Evolutionary conservation across 2,113 vertebrate genomes (phyloP), one percentile per base, ranked within the genome.

Genomic region (Nothobranchius furzeri): DNA sequence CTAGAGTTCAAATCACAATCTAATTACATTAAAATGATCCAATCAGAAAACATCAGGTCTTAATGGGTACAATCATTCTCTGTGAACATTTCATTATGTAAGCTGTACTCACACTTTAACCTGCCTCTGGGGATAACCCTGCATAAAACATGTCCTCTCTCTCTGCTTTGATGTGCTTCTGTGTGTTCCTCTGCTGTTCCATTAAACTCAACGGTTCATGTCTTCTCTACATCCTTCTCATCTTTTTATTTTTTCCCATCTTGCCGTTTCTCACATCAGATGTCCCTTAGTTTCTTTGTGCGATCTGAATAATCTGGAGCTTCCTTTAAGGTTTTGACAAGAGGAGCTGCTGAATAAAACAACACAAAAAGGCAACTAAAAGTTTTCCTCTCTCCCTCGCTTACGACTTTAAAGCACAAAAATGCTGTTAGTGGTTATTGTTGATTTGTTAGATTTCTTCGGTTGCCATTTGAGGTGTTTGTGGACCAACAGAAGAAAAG

Each of bases 211-310:
- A n/a, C 48, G 30, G 40, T 66, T 35, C 30, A 35, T 70, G 59
- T 56, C 42, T 70, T 62, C 53, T 63, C 60, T 56, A 9, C 46
- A 47, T 54, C 25, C 42, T 20, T 30, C 64, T 13, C 57, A 9
- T 50, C 12, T 6, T 6, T 42, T 13, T 51, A 25, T 43, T 42
- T 47, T n/a, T 42, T 75, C 43, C n/a, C 14, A 11, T 63, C 54
- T 56, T 3, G 20, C 36, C 40, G 54, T 17, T 40, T 70, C 48
- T 57, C 60, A 15, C 50, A 42, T 85, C 52, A 75, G 60, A 78
- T 10, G 12, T 62, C 52, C 55, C 25, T 55, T 55, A 13, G 37
- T 14, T 69, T 67, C 66, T 63, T 42, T 71, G 66, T 37, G 55
- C 12, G 42, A 43, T 63, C 36, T 70, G 58, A 80, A 72, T 48